phyloP scores from a whole-genome alignment of 2,888 invertebrate genomes.

The Heliconius ethilla region DNA sequence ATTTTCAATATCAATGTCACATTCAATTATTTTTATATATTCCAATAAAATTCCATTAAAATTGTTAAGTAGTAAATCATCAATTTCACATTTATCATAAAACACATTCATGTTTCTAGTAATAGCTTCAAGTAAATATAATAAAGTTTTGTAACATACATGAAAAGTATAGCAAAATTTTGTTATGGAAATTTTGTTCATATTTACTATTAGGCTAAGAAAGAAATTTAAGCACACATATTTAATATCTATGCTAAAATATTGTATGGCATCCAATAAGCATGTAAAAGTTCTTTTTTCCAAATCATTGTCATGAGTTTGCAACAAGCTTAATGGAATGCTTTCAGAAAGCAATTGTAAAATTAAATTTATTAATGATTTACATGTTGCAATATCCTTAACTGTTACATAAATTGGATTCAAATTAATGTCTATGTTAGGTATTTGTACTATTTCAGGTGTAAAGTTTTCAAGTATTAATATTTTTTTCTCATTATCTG shows the following conservation, averaged over 20 bases:
- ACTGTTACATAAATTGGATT: constrained; percentile 70
- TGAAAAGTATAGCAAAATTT: constrained; percentile 59
- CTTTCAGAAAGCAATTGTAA: constrained; percentile 68
- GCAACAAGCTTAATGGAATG: constrained; percentile 61
- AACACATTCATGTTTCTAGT: constrained; percentile 58
- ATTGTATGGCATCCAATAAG: constrained; percentile 62
- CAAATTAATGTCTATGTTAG: constrained; percentile 68
- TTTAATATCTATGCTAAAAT: constrained; percentile 69
- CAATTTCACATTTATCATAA: constrained; percentile 65
- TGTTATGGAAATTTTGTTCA: constrained; percentile 55
- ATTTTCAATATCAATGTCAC: constrained; percentile 47
- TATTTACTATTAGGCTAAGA: constrained; percentile 60
- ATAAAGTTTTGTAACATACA: constrained; percentile 54
- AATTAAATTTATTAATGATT: constrained; percentile 62
- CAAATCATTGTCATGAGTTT: constrained; percentile 50
- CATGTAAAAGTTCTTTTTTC: constrained; percentile 54
- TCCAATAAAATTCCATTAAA: constrained; percentile 56
- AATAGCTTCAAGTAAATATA: constrained; percentile 59
- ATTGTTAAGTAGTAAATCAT: constrained; percentile 53
- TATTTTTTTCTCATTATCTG: constrained; percentile 44
- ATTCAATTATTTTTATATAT: constrained; percentile 53
- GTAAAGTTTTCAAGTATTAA: constrained; percentile 72
- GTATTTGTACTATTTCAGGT: constrained; percentile 65
- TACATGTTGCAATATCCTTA: constrained; percentile 62
- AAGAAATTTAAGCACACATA: constrained; percentile 64